Evolutionary conservation across 2,888 invertebrate species (phyloP).

Genomic region (Mechanitis messenoides): DNA sequence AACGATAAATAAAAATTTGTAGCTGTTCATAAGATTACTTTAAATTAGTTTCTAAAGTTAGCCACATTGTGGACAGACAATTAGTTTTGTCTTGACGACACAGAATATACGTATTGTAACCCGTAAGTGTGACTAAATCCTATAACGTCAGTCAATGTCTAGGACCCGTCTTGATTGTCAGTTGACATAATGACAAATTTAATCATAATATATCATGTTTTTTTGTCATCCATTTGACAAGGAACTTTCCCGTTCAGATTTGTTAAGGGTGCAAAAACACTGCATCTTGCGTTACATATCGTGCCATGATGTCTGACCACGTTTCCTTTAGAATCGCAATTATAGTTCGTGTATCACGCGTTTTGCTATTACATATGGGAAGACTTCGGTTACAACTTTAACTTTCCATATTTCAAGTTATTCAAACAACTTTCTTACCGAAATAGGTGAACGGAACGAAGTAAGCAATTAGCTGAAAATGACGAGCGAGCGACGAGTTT

Average conservation of each 20-base stretch:
- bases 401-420: not conserved
- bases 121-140: too few species aligned
- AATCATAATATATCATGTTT: too few species aligned
- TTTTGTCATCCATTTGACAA: conserved; percentile 34
- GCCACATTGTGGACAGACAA: too few species aligned
- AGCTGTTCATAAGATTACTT: too few species aligned
- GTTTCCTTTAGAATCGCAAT: conserved; percentile 58
- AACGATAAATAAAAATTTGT: too few species aligned
- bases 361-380: conserved; percentile 12
- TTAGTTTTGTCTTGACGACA: too few species aligned
- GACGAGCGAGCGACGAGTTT: too few species aligned
- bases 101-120: too few species aligned
- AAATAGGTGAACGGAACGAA: conserved; percentile 1
- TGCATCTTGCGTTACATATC: conserved; percentile 41
- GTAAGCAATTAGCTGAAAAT: not conserved
- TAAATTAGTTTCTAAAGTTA: too few species aligned
- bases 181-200: too few species aligned
- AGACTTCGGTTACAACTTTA: not conserved
- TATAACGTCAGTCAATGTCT: too few species aligned
- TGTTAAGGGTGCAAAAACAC: conserved; percentile 48
- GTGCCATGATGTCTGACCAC: conserved; percentile 37
- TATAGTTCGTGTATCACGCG: conserved; percentile 45
- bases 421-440: conserved; percentile 1
- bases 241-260: conserved; percentile 29
- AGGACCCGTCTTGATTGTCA: too few species aligned